Evolutionary conservation across 2,797 vertebrate genomes (phyloP).

Genomic region (Varecia variegata): DNA sequence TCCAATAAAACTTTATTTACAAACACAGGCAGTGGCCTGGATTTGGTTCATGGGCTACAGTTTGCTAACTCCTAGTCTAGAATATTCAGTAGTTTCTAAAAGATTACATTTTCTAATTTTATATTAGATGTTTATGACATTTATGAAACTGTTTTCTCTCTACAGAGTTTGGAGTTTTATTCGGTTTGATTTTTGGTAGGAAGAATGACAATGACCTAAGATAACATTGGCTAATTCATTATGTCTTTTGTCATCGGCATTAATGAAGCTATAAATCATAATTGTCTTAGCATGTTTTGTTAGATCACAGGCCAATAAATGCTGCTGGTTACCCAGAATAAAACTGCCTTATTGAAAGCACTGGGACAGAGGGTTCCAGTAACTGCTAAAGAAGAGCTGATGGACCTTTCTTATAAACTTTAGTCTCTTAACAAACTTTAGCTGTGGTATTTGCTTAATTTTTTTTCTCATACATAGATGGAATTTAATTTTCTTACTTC

Average conservation of each 20-base stretch:
- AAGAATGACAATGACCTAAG: neutral
- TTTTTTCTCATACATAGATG: neutral
- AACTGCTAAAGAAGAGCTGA: neutral
- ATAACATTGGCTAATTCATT: neutral
- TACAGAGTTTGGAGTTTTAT: neutral
- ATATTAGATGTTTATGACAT: neutral
- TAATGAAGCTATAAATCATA: conserved; percentile 35
- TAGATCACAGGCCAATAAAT: neutral
- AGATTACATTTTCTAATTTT: neutral
- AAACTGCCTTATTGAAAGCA: neutral
- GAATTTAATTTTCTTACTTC: conserved; percentile 36
- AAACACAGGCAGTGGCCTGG: neutral
- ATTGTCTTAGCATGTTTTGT: neutral
- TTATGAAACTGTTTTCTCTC: neutral
- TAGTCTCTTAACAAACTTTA: conserved; percentile 28
- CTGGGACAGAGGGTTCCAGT: neutral
- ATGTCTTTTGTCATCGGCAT: neutral
- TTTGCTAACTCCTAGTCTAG: neutral
- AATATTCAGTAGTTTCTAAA: conserved; percentile 1
- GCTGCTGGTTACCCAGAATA: neutral
- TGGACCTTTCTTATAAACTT: neutral
- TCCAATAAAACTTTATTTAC: conserved; percentile 27
- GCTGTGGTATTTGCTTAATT: neutral
- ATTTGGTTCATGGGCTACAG: neutral
- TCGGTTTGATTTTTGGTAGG: conserved; percentile 26